phyloP scores from a whole-genome alignment of 2,797 vertebrate species.

The Gallinago stenura region DNA sequence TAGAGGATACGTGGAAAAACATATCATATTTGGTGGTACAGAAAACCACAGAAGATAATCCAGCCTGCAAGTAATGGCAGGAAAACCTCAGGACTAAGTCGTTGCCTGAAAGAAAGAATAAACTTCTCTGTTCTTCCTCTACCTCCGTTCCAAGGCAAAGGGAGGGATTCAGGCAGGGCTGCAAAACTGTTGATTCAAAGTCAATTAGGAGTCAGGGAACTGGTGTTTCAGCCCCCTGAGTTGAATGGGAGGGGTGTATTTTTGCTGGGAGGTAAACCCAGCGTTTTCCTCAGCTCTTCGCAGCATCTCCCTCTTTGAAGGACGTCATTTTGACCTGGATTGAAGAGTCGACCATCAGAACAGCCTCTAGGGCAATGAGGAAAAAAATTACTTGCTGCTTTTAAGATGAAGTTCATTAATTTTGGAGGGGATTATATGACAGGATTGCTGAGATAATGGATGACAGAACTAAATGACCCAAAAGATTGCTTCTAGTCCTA shows the following conservation, averaged over 20 bases:
- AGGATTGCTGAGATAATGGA: conserved; percentile 42
- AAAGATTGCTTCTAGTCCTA: conserved; percentile 12
- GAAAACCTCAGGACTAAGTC: background rate
- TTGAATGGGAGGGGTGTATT: background rate
- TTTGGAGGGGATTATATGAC: conserved; percentile 24
- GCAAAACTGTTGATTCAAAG: background rate
- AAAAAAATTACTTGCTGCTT: conserved; percentile 31
- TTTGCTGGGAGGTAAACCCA: background rate
- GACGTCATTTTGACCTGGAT: background rate
- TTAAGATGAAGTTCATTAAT: conserved; percentile 57
- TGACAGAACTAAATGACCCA: conserved; percentile 8
- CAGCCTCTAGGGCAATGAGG: background rate
- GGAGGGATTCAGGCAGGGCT: background rate
- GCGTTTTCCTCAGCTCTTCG: background rate
- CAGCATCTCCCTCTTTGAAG: background rate
- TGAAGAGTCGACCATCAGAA: background rate
- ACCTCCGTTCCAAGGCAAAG: background rate
- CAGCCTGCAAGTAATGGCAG: background rate
- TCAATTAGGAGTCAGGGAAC: background rate
- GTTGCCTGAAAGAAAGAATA: background rate
- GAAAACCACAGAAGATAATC: background rate
- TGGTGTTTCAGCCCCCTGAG: background rate
- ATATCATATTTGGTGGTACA: background rate
- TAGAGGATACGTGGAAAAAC: background rate
- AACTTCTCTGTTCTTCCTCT: background rate